These are phyloP conservation scores for Darevskia nairensis DNA, from an alignment of 2,797 vertebrate genomes.

Conservation along the genomic window DNA sequence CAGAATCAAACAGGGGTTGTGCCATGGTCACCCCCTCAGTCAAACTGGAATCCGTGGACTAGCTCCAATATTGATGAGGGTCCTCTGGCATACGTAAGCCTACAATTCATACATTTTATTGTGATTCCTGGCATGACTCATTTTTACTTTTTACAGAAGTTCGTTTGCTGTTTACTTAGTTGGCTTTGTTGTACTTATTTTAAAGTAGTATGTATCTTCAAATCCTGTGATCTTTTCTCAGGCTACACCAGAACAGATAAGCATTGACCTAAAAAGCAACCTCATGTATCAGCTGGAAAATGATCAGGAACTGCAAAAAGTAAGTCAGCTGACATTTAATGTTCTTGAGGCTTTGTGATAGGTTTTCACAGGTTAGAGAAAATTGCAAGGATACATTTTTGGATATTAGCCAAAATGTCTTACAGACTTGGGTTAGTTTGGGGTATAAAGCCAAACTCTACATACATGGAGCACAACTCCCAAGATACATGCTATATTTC, in stretches of 20 bases:
- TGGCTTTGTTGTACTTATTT: not conserved
- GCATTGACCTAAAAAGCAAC: conserved; percentile 85
- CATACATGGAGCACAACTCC: not conserved
- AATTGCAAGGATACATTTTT: not conserved
- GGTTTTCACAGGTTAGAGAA: not conserved
- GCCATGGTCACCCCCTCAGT: conserved; percentile 96
- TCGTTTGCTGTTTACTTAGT: not conserved
- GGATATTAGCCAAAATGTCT: not conserved
- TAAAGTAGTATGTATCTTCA: not conserved
- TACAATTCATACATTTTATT: conserved; percentile 18
- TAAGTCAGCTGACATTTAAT: conserved; percentile 57
- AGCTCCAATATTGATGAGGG: conserved; percentile 98
- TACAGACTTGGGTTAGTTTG: not conserved
- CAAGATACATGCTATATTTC: not conserved
- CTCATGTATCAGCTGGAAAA: conserved; percentile 86
- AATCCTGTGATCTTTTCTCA: conserved; percentile 62
- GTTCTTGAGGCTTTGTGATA: too few relatives aligned
- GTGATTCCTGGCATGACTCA: not conserved
- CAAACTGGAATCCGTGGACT: conserved; percentile 99
- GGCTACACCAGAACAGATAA: conserved; percentile 95
- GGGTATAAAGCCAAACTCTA: not conserved
- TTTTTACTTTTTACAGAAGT: not conserved
- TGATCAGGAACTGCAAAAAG: conserved; percentile 86
- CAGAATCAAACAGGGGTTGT: conserved; percentile 88
- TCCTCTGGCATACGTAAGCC: conserved; percentile 87